phyloP scores from a whole-genome alignment of 2,113 vertebrate genomes.

The Hydrolagus affinis region DNA sequence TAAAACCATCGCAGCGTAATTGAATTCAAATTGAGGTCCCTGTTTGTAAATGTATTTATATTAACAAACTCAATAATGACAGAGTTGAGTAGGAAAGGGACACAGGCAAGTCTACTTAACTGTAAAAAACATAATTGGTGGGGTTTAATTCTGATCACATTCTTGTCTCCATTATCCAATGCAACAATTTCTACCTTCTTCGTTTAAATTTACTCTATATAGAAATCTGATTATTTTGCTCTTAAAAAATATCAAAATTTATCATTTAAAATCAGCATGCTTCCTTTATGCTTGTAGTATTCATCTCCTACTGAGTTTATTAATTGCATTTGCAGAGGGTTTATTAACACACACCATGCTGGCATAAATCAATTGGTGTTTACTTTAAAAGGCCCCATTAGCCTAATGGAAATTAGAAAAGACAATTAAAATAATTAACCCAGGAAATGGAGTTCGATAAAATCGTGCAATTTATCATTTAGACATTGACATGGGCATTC shows the following conservation, averaged over 20 bases:
- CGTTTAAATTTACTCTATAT: background rate
- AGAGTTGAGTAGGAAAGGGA: no score
- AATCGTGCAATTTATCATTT: slow-evolving; percentile 39
- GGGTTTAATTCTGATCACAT: background rate
- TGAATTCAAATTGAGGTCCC: no score
- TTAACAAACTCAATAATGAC: no score
- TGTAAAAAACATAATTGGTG: no score
- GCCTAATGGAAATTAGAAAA: slow-evolving; percentile 46
- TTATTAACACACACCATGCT: slow-evolving; percentile 40
- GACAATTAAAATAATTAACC: slow-evolving; percentile 55
- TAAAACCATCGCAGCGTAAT: no score
- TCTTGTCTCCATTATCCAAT: background rate
- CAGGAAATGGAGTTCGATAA: slow-evolving; percentile 37
- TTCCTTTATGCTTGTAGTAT: background rate
- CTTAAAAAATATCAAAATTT: background rate
- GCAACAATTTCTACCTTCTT: background rate
- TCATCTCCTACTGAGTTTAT: slow-evolving; percentile 32
- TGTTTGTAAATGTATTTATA: no score
- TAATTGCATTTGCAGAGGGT: slow-evolving; percentile 40
- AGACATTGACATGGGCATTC: background rate
- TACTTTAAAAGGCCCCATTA: slow-evolving; percentile 43
- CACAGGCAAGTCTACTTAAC: no score
- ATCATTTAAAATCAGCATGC: background rate
- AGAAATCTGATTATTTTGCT: background rate
- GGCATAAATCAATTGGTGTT: slow-evolving; percentile 44